Evolutionary conservation across 2,888 invertebrate genomes (phyloP).

Genomic region (Agrenia bidenticulata): DNA sequence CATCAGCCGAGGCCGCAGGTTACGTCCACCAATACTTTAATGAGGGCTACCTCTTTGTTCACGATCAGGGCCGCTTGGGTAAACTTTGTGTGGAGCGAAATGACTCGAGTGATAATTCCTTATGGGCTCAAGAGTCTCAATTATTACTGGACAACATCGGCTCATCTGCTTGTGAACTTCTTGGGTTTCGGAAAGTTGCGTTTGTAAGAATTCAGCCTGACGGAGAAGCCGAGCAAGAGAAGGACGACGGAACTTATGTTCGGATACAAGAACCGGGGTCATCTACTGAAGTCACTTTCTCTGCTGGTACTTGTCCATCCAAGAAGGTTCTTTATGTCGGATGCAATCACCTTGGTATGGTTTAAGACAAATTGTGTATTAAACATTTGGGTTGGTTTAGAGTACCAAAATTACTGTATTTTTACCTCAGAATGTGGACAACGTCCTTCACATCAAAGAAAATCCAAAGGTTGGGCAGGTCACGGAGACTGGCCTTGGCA

Average conservation of each 20-base stretch:
- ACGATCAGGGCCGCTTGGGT: constrained; percentile 61
- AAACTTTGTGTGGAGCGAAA: constrained; percentile 51
- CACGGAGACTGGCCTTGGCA: constrained; percentile 70
- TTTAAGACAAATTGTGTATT: constrained; percentile 9
- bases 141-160: constrained; percentile 51
- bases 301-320: constrained; percentile 72
- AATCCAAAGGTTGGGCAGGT: constrained; percentile 61
- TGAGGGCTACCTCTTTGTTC: constrained; percentile 81
- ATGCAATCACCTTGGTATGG: constrained; percentile 73
- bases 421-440: constrained; percentile 67
- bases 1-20: constrained; percentile 64
- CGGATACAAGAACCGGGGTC: constrained; percentile 74
- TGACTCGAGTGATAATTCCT: constrained; percentile 34
- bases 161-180: constrained; percentile 50
- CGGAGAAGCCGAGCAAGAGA: constrained; percentile 57
- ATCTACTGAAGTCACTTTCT: constrained; percentile 77
- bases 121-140: constrained; percentile 48
- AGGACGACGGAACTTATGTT: constrained; percentile 66
- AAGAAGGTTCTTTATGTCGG: constrained; percentile 76
- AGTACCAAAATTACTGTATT: too few relatives aligned
- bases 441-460: constrained; percentile 59
- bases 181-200: constrained; percentile 64
- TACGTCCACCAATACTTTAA: constrained; percentile 62
- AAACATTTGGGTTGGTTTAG: too few relatives aligned
- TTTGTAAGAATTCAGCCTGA: constrained; percentile 69